Evolutionary conservation across 1,140 invertebrate genomes (phyloP).

Genomic region (Idris sp.): DNA sequence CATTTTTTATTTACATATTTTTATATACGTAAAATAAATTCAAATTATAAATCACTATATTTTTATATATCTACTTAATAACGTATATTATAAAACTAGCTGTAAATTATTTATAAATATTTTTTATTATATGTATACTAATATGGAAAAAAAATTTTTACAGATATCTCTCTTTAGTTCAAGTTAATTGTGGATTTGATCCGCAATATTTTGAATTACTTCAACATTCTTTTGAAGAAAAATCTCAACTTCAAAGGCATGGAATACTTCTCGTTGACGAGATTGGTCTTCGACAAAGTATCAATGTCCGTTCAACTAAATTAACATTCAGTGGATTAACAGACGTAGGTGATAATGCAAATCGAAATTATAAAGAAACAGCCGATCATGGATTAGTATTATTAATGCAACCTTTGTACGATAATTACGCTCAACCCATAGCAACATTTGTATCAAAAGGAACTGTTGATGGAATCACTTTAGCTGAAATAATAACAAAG

Average conservation of each 20-base stretch:
- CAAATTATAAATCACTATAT: too few species aligned
- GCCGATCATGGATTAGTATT: not conserved
- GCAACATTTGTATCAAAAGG: conserved; percentile 1
- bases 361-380: not conserved
- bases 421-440: not conserved
- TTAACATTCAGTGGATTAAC: not conserved
- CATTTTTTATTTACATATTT: too few species aligned
- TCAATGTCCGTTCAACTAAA: not conserved
- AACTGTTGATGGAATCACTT: not conserved
- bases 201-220: conserved; percentile 18
- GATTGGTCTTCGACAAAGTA: not conserved
- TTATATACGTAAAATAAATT: too few species aligned
- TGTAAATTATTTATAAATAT: too few species aligned
- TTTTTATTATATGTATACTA: too few species aligned
- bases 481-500: not conserved
- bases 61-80: too few species aligned
- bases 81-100: too few species aligned
- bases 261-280: conserved; percentile 9
- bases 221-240: conserved; percentile 8
- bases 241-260: conserved; percentile 8
- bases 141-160: too few species aligned
- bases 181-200: conserved; percentile 43
- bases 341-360: not conserved
- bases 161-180: conserved; percentile 29
- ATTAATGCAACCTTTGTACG: not conserved